These are phyloP conservation scores for Apamea monoglypha DNA, from an alignment of 2,888 invertebrate species.

Conservation along the genomic window DNA sequence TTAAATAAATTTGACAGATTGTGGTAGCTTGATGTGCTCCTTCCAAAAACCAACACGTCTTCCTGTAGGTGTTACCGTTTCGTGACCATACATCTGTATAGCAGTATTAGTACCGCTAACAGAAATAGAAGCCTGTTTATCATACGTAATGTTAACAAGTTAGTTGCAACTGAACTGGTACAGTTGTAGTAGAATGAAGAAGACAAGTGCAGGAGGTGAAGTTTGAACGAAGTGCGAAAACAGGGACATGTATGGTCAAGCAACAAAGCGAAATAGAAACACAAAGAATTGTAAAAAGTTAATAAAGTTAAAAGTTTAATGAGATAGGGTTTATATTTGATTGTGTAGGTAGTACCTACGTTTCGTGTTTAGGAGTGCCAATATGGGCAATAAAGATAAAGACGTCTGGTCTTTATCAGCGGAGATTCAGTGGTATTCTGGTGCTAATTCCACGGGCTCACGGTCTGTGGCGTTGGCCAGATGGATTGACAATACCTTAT, in stretches of 20 bases:
- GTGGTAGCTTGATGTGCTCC: neutral
- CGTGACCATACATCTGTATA: constrained; percentile 51
- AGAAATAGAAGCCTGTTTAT: constrained; percentile 62
- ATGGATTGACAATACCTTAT: neutral
- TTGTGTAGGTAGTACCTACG: no score
- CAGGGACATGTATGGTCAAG: no score
- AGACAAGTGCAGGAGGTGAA: constrained; percentile 30
- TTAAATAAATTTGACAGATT: no score
- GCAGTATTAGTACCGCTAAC: constrained; percentile 36
- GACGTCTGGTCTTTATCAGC: no score
- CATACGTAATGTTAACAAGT: constrained; percentile 60
- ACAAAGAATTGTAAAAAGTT: no score
- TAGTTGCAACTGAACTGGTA: constrained; percentile 58
- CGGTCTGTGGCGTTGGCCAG: neutral
- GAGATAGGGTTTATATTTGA: no score
- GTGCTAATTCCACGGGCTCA: no score
- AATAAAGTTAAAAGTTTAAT: no score
- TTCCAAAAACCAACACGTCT: constrained; percentile 47
- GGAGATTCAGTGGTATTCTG: no score
- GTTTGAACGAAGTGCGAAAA: constrained; percentile 14
- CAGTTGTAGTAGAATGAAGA: constrained; percentile 16
- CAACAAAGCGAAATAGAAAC: no score
- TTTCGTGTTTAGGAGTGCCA: neutral
- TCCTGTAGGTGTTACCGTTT: constrained; percentile 40
- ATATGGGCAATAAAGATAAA: neutral